A percentile compares a stretch with the other conserved stretches of the same genome.
These are phyloP conservation scores for Rhinoptilus africanus DNA, from an alignment of 2,113 vertebrate species.

Conservation along the genomic window DNA sequence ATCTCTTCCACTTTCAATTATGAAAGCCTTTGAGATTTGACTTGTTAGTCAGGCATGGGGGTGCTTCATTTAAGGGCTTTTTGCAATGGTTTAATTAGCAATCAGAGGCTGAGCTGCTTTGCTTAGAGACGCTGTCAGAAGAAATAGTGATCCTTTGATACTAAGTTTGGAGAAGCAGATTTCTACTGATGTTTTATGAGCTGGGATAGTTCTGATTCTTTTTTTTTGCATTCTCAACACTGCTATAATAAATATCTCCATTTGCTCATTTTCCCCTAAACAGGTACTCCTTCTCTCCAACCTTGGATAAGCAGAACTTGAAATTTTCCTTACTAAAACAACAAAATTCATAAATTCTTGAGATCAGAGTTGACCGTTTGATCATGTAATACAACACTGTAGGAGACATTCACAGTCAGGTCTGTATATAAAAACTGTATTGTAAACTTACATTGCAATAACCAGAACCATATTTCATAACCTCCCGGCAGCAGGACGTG, in stretches of 20 bases:
- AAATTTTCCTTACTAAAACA: not conserved
- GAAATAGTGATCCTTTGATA: constrained; percentile 35
- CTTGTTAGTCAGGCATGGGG: constrained; percentile 41
- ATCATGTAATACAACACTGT: not conserved
- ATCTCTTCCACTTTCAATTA: constrained; percentile 55
- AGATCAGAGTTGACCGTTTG: not conserved
- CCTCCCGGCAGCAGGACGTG: accelerated
- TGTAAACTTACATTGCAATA: not conserved
- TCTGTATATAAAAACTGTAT: not conserved
- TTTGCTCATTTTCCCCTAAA: not conserved
- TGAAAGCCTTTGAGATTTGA: constrained; percentile 57
- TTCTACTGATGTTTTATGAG: not conserved
- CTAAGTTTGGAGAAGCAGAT: not conserved
- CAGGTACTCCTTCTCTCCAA: not conserved
- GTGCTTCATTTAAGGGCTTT: constrained; percentile 40
- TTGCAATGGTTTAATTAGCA: constrained; percentile 59
- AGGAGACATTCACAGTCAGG: not conserved
- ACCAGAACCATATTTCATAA: not conserved
- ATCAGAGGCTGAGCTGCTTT: constrained; percentile 43
- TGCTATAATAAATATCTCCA: not conserved
- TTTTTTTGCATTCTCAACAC: not conserved
- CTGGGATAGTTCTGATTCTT: not conserved
- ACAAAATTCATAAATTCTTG: not conserved
- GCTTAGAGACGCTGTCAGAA: constrained; percentile 17
- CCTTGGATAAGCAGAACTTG: not conserved